Evolutionary conservation across 2,888 invertebrate species (phyloP).

Genomic region (Mythimna impura): DNA sequence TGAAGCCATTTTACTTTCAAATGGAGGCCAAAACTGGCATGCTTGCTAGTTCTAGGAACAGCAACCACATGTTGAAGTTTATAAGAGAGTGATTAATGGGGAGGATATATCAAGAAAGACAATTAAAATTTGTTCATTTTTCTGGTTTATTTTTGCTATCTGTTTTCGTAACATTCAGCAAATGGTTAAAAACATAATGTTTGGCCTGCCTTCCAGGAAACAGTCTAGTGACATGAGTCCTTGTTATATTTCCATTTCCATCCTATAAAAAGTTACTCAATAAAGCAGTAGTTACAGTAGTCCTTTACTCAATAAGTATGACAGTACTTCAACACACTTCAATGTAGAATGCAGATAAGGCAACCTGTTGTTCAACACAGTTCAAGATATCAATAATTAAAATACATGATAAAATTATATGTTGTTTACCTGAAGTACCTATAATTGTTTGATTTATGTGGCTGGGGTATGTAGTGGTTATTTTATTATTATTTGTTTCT

Average conservation of each 20-base stretch:
- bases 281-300: too few relatives aligned
- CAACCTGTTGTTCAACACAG: background rate
- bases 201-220: too few relatives aligned
- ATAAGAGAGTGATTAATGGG: background rate
- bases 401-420: background rate
- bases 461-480: background rate
- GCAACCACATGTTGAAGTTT: background rate
- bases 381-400: conserved; percentile 21
- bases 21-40: background rate
- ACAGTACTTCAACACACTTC: too few relatives aligned
- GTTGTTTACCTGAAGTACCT: background rate
- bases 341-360: conserved; percentile 6
- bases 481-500: background rate
- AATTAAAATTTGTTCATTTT: too few relatives aligned
- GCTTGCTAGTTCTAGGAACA: background rate
- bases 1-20: background rate
- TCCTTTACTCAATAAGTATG: too few relatives aligned
- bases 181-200: too few relatives aligned
- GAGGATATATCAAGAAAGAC: too few relatives aligned
- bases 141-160: too few relatives aligned
- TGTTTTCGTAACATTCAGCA: too few relatives aligned
- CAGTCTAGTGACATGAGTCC: too few relatives aligned
- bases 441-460: background rate
- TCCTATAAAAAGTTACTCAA: too few relatives aligned
- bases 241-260: too few relatives aligned